Evolutionary conservation across 2,888 invertebrate genomes (phyloP).

Genomic region (Tetragonisca angustula): DNA sequence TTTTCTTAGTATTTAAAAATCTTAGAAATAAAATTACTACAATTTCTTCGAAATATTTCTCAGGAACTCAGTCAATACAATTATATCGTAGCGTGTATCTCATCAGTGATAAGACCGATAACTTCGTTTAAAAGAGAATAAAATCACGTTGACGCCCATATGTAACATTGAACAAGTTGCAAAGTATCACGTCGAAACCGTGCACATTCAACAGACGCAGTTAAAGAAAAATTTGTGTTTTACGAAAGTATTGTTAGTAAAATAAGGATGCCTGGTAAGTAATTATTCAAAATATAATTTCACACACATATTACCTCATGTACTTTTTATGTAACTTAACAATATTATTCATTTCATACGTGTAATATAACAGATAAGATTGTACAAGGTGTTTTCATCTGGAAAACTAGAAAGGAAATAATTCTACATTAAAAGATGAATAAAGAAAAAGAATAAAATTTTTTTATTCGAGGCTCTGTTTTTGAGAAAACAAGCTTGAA

Average conservation of each 20-base stretch:
- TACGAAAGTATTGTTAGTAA: background rate
- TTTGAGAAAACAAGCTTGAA: no score
- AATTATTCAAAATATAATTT: background rate
- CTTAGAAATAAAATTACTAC: background rate
- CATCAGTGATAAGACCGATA: conserved; percentile 11
- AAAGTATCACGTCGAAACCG: background rate
- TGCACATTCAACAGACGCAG: background rate
- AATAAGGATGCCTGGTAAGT: conserved; percentile 53
- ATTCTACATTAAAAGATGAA: no score
- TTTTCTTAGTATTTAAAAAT: background rate
- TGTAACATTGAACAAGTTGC: background rate
- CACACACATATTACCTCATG: background rate
- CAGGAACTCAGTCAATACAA: background rate
- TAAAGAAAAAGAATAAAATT: no score
- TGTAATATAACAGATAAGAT: background rate
- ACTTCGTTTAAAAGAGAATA: background rate
- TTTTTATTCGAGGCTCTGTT: no score
- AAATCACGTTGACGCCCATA: conserved; percentile 4
- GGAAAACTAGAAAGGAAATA: no score
- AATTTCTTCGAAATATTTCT: background rate
- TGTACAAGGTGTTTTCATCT: no score
- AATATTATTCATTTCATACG: background rate
- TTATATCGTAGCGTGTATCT: background rate
- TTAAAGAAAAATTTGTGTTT: background rate
- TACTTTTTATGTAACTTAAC: background rate